phyloP scores from a whole-genome alignment of 2,113 vertebrate genomes.

The Mormyrus lacerda region DNA sequence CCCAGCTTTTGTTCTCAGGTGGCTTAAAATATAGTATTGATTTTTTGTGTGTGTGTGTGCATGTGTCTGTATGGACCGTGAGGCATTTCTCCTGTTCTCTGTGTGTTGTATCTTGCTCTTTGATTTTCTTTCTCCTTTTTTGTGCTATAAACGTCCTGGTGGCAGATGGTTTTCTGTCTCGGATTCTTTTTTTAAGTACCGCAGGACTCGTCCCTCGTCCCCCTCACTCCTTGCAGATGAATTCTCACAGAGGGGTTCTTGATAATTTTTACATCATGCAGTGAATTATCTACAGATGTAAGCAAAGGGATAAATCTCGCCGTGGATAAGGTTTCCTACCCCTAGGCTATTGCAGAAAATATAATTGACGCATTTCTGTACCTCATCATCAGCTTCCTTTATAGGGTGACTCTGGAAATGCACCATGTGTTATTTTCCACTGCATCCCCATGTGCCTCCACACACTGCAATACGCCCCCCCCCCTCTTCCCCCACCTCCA shows the following conservation, averaged over 20 bases:
- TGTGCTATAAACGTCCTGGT: background rate
- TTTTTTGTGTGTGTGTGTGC: background rate
- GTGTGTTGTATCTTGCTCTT: background rate
- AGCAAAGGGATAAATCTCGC: background rate
- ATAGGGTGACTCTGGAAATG: background rate
- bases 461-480: background rate
- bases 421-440: background rate
- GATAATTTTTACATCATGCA: background rate
- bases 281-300: background rate
- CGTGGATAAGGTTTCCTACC: background rate
- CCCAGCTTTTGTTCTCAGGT: background rate
- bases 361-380: background rate
- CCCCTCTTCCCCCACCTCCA: background rate
- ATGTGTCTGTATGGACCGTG: background rate
- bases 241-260: background rate
- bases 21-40: background rate
- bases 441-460: background rate
- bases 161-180: background rate
- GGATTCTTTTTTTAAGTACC: background rate
- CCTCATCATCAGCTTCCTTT: background rate
- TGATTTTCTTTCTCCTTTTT: background rate
- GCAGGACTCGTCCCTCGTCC: background rate
- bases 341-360: background rate
- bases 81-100: background rate
- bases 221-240: background rate